Conservation (phyloP, 2,888 invertebrate genomes). For the Drosophila robusta region DNA sequence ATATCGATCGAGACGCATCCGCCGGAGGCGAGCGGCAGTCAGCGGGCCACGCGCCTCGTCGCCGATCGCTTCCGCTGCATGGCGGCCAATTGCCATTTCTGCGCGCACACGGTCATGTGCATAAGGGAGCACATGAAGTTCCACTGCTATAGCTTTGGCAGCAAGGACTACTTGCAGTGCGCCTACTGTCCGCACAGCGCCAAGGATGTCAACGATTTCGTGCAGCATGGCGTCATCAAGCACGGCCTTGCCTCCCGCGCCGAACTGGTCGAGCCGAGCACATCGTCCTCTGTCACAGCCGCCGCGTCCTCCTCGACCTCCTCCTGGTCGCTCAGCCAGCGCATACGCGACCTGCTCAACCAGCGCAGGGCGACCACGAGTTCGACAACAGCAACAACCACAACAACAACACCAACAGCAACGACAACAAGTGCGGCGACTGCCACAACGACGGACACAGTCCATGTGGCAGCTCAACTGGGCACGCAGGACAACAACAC, state of each 20-base stretch:
- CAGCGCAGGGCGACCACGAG: slow-evolving; percentile 5
- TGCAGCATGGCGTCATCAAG: slow-evolving; percentile 65
- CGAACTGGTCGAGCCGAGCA: slow-evolving; percentile 25
- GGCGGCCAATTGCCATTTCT: slow-evolving; percentile 71
- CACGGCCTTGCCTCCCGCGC: slow-evolving; percentile 51
- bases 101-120: slow-evolving; percentile 64
- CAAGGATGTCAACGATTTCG: slow-evolving; percentile 67
- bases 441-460: background rate
- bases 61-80: slow-evolving; percentile 74
- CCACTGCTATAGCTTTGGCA: slow-evolving; percentile 67
- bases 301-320: background rate
- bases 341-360: slow-evolving; percentile 68
- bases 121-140: slow-evolving; percentile 79
- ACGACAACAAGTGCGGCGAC: background rate
- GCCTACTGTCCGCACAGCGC: slow-evolving; percentile 67
- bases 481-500: background rate
- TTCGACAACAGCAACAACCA: slow-evolving; percentile 1
- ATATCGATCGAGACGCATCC: slow-evolving; percentile 58
- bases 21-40: background rate
- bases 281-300: too few relatives aligned
- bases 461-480: background rate
- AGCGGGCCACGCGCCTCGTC: background rate
- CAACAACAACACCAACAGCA: slow-evolving; percentile 11
- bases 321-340: slow-evolving; percentile 8
- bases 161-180: slow-evolving; percentile 72